Evolutionary conservation across 2,888 invertebrate species (phyloP).

Genomic region (Heliconius hortense): DNA sequence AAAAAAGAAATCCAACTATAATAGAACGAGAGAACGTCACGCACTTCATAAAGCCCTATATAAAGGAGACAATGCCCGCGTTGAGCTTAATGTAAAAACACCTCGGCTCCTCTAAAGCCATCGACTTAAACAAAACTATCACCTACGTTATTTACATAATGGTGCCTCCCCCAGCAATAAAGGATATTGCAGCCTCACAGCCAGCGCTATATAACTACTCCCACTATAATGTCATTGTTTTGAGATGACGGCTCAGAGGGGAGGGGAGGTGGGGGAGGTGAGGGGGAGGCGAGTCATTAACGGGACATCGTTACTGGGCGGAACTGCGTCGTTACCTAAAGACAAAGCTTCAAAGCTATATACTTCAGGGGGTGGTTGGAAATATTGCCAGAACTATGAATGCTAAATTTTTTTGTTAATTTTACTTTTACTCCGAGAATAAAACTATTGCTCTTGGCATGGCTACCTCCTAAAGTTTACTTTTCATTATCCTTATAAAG

Average conservation of each 20-base stretch:
- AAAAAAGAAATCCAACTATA: conserved; percentile 10
- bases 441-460: not conserved
- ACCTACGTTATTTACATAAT: conserved; percentile 42
- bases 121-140: conserved; percentile 34
- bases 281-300: conserved; percentile 57
- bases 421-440: not conserved
- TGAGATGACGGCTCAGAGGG: conserved; percentile 47
- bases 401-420: not conserved
- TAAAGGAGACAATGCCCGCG: conserved; percentile 19
- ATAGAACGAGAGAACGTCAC: conserved; percentile 1
- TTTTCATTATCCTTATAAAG: not conserved
- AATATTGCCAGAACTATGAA: not conserved
- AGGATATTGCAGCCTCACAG: conserved; percentile 40
- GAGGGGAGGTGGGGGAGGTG: conserved; percentile 37
- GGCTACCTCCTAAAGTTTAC: not conserved
- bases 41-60: conserved; percentile 19
- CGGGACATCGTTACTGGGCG: conserved; percentile 71
- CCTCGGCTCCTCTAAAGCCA: conserved; percentile 27
- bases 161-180: conserved; percentile 38
- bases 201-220: conserved; percentile 39
- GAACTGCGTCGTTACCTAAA: conserved; percentile 72
- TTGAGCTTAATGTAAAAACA: conserved; percentile 24
- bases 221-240: conserved; percentile 63
- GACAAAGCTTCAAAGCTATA: conserved; percentile 61
- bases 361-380: conserved; percentile 47